Percentiles rank a stretch among this genome's conserved stretches.
phyloP scores from a whole-genome alignment of 37 sponge, comb jelly and placozoan species.

The Lycopodina hypogea region DNA sequence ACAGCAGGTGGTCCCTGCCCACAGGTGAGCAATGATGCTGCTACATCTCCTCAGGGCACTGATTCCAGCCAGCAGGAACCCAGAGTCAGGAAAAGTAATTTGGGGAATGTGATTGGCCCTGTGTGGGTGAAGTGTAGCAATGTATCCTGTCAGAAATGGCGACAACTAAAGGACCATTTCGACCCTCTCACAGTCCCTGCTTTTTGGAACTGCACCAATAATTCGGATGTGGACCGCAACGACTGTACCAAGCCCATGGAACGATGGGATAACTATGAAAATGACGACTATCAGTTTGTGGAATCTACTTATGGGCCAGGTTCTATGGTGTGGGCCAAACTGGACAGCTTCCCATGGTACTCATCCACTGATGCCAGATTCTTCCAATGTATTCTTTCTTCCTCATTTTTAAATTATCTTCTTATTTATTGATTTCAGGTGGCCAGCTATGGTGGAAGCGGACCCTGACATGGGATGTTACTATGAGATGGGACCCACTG shows the following conservation, averaged over 20 bases:
- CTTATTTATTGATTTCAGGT: conserved; percentile 34
- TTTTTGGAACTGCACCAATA: conserved; percentile 70
- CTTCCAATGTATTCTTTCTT: not conserved
- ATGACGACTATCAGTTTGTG: conserved; percentile 60
- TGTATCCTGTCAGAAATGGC: conserved; percentile 67
- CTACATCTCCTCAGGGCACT: too few relatives aligned
- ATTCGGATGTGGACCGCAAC: conserved; percentile 35
- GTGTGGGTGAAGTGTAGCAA: conserved; percentile 82
- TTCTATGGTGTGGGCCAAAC: conserved; percentile 73
- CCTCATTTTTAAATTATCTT: not conserved
- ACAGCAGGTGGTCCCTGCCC: too few relatives aligned
- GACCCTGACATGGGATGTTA: conserved; percentile 61
- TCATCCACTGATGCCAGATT: not conserved
- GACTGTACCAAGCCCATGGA: conserved; percentile 51
- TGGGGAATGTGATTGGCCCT: conserved; percentile 26
- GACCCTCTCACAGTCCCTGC: conserved; percentile 59
- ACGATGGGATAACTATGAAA: conserved; percentile 31
- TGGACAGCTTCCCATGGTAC: conserved; percentile 73
- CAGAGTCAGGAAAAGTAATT: not conserved
- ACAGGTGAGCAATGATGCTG: too few relatives aligned
- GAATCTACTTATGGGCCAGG: conserved; percentile 62
- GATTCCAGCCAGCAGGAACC: not conserved
- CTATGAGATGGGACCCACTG: conserved; percentile 32
- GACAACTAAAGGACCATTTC: conserved; percentile 32
- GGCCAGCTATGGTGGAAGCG: conserved; percentile 80